phyloP scores from a whole-genome alignment of 92 coral and sea anemone genomes.

The Actinostola sp. region DNA sequence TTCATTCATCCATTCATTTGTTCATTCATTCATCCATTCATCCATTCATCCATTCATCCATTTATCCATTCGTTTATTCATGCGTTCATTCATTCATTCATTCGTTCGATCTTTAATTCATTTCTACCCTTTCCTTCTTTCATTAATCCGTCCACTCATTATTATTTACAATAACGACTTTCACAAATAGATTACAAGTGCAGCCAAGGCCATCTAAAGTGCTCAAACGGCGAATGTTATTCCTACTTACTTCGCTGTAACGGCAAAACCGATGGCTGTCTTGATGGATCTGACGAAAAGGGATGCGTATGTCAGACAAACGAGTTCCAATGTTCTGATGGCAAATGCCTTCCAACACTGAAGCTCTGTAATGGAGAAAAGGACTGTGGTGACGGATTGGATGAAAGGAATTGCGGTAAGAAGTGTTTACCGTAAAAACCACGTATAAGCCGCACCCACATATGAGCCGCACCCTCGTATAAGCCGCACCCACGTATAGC shows the following conservation, averaged over 20 bases:
- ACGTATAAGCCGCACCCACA: background rate
- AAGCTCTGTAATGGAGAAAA: slow-evolving; percentile 48
- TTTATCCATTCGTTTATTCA: no score
- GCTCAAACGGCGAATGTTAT: slow-evolving; percentile 66
- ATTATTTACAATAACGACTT: no score
- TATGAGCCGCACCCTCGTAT: background rate
- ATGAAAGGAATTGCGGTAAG: slow-evolving; percentile 63
- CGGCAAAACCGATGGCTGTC: slow-evolving; percentile 43
- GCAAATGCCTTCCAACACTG: slow-evolving; percentile 40
- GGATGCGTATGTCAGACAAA: slow-evolving; percentile 52
- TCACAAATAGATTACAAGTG: slow-evolving; percentile 23
- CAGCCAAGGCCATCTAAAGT: slow-evolving; percentile 43
- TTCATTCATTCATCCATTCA: no score
- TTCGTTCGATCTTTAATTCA: no score
- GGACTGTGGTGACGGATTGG: slow-evolving; percentile 61
- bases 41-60: no score
- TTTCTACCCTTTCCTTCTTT: no score
- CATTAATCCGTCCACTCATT: no score
- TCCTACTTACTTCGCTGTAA: slow-evolving; percentile 53
- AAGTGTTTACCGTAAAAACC: background rate
- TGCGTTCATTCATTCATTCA: no score
- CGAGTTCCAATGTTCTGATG: slow-evolving; percentile 54
- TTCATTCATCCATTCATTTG: no score
- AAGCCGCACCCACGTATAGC: background rate
- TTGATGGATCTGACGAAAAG: slow-evolving; percentile 65